A percentile compares a stretch with the other conserved stretches of the same genome.
phyloP scores from a whole-genome alignment of 2,113 vertebrate genomes.

The Himantopus leucocephalus region DNA sequence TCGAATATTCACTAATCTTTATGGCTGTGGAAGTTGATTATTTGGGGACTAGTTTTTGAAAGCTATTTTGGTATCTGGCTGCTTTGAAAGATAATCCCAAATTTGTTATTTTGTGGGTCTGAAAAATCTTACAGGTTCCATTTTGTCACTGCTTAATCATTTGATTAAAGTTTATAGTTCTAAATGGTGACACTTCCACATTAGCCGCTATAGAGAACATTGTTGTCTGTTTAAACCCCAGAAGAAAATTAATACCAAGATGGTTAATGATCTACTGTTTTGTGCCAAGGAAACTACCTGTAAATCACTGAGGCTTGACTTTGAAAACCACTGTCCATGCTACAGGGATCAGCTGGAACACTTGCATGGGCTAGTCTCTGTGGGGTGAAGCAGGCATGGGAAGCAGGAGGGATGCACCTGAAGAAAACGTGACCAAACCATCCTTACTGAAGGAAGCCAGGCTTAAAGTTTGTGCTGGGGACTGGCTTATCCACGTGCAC shows the following conservation, averaged over 20 bases:
- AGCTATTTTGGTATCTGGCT: not conserved
- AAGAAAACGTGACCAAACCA: not conserved
- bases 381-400: not conserved
- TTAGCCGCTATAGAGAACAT: not conserved
- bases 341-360: not conserved
- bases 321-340: not conserved
- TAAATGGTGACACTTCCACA: not conserved
- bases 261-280: not conserved
- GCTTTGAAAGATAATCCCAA: not conserved
- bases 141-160: not conserved
- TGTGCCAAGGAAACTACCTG: not conserved
- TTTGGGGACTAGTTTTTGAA: not conserved
- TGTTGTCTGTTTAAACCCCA: not conserved
- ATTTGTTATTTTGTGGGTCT: not conserved
- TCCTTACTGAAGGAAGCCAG: not conserved
- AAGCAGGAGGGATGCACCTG: not conserved
- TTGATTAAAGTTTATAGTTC: not conserved
- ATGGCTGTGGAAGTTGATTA: slow-evolving; percentile 4
- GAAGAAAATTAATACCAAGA: not conserved
- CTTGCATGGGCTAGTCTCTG: not conserved
- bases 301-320: not conserved
- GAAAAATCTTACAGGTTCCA: not conserved
- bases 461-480: not conserved
- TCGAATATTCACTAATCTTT: slow-evolving; percentile 1
- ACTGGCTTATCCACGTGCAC: not conserved